Conservation (phyloP, 2,888 invertebrate species). For the Ichneumoninae sp. region DNA sequence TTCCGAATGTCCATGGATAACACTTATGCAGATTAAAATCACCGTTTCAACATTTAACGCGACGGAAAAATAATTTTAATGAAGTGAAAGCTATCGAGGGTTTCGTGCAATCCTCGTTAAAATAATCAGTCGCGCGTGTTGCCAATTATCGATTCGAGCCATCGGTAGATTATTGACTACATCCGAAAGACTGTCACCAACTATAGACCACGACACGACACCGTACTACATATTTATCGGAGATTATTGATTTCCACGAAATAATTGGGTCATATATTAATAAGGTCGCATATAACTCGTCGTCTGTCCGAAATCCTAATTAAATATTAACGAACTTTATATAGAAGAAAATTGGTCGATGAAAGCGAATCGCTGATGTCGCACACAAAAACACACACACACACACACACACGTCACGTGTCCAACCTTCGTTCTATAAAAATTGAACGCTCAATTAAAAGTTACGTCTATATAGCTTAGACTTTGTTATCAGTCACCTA, state of each 20-base stretch:
- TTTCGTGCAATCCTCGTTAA: not conserved
- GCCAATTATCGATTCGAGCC: conserved; percentile 24
- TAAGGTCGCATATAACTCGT: conserved; percentile 23
- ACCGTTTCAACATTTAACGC: no score
- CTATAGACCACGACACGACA: conserved; percentile 3
- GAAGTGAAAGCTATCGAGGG: no score
- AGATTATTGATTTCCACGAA: conserved; percentile 47
- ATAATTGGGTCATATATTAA: conserved; percentile 61
- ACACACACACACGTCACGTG: not conserved
- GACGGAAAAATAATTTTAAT: no score
- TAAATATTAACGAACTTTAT: conserved; percentile 43
- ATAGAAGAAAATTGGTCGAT: not conserved
- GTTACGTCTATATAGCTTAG: not conserved
- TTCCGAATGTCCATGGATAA: no score
- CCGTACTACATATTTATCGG: conserved; percentile 34
- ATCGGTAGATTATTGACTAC: conserved; percentile 40
- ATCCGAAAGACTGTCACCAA: conserved; percentile 16
- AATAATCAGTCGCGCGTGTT: conserved; percentile 35
- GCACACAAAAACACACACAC: not conserved
- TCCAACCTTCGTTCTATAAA: not conserved
- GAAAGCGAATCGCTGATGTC: not conserved
- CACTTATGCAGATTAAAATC: no score
- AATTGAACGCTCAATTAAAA: conserved; percentile 22
- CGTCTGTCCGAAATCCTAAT: conserved; percentile 23
- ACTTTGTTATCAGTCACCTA: conserved; percentile 44